Base-by-base conservation (phyloP, 2,113 vertebrate genomes). In the Neotoma lepida region DNA sequence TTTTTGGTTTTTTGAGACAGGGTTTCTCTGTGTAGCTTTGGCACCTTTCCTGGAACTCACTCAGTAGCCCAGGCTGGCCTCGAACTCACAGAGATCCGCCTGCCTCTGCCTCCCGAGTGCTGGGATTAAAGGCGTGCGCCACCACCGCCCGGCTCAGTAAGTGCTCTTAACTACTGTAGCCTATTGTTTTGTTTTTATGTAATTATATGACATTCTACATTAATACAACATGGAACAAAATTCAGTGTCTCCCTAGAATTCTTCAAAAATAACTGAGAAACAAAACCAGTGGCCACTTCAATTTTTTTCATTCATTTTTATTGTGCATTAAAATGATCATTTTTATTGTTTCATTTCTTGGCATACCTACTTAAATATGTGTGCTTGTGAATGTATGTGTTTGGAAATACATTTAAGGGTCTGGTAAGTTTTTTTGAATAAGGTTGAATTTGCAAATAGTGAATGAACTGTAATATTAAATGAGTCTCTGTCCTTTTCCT, bases 401-500 rank as follows among this genome's bases (percentile, higher is more conserved):
- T 73, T 41, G n/a, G 5, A 17, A 70, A 70, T 70, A 70, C 35
- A n/a, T 39, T n/a, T 70, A n/a, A 70, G 33, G 33, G 68, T 12
- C 39, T 28, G 71, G 5, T 74, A 73, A 46, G 39, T 10, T 68
- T 15, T 68, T 46, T 46, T 44, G 3, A 28, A 14, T 22, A 77
- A 77, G 26, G 44, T 49, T 30, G 26, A 44, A 4, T 91, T 93
- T 93, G 49, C 86, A 93, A 94, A 95, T 90, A 88, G 14, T n/a
- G 33, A 92, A 66, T 68, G 0, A 86, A 89, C 14, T 89, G 2
- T 30, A 91, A 80, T 39, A 95, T 33, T 77, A 95, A 96, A 70
- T 26, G 14, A 90, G n/a, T 17, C 8, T 88, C 76, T 88, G 26
- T 80, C 81, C 22, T 80, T 46, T 92, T 93, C 81, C 66, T 26